Conservation (phyloP, 2,113 vertebrate species). For the Pollachius pollachius region DNA sequence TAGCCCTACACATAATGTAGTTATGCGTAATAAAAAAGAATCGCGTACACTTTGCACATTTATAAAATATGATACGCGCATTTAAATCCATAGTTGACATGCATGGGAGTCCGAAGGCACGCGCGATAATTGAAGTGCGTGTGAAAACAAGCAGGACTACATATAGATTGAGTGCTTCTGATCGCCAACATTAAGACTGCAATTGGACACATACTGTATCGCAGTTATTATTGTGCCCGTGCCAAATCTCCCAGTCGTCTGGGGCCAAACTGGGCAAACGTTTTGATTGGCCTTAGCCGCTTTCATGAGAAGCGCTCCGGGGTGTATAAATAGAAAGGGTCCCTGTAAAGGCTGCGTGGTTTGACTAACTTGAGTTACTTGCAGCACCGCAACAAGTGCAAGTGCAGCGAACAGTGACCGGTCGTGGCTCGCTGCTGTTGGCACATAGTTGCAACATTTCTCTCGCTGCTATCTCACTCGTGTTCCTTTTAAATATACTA, state of each 20-base stretch:
- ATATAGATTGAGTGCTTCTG: background rate
- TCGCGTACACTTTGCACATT: too few species aligned
- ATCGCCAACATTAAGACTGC: slow-evolving; percentile 22
- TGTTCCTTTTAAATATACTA: slow-evolving; percentile 5
- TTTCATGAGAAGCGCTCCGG: slow-evolving; percentile 62
- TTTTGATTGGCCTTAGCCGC: slow-evolving; percentile 47
- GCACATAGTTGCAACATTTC: slow-evolving; percentile 17
- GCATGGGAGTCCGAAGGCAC: too few species aligned
- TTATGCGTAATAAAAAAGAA: too few species aligned
- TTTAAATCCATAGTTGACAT: too few species aligned
- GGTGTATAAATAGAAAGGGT: slow-evolving; percentile 59
- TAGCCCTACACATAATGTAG: too few species aligned
- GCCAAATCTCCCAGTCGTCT: slow-evolving; percentile 53
- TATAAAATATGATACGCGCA: too few species aligned
- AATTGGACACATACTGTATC: slow-evolving; percentile 20
- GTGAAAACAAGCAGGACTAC: too few species aligned
- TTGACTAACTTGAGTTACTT: slow-evolving; percentile 34
- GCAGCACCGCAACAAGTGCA: slow-evolving; percentile 66
- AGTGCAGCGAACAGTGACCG: slow-evolving; percentile 15
- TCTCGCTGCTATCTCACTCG: background rate
- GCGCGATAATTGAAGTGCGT: too few species aligned
- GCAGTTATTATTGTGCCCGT: slow-evolving; percentile 59
- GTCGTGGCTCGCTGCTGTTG: slow-evolving; percentile 18
- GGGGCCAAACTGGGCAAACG: slow-evolving; percentile 50
- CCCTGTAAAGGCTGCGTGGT: slow-evolving; percentile 30